Conservation (phyloP, 1,140 invertebrate genomes). For the Brachionus rotundiformis region DNA sequence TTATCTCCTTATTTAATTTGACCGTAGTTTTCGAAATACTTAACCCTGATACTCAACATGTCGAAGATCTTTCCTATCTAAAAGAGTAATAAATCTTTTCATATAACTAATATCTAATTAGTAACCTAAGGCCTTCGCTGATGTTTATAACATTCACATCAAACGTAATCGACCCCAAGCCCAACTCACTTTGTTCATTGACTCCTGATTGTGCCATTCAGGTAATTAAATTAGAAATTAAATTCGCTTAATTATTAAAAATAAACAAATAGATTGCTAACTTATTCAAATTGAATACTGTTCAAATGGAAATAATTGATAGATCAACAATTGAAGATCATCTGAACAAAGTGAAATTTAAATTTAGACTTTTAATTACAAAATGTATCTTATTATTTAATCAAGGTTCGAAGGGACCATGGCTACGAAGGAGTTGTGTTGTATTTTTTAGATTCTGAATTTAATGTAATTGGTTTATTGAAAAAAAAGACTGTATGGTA, state of each 20-base stretch:
- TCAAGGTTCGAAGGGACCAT: slow-evolving; percentile 60
- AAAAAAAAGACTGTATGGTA: slow-evolving; percentile 66
- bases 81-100: slow-evolving; percentile 53
- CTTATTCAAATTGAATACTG: slow-evolving; percentile 55
- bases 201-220: slow-evolving; percentile 62
- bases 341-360: slow-evolving; percentile 54
- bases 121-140: slow-evolving; percentile 60
- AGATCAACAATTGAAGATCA: slow-evolving; percentile 54
- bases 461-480: slow-evolving; percentile 64
- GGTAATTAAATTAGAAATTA: slow-evolving; percentile 52
- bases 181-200: slow-evolving; percentile 57
- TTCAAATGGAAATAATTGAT: slow-evolving; percentile 54
- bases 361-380: slow-evolving; percentile 33
- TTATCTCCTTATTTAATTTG: slow-evolving; percentile 57
- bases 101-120: too few species aligned
- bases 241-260: not conserved
- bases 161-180: slow-evolving; percentile 56
- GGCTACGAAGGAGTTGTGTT: slow-evolving; percentile 65
- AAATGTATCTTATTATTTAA: not conserved
- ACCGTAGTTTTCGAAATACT: slow-evolving; percentile 66
- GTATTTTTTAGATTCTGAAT: slow-evolving; percentile 63
- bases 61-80: slow-evolving; percentile 64
- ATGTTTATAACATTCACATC: slow-evolving; percentile 64
- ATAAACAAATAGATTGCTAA: slow-evolving; percentile 54
- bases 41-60: slow-evolving; percentile 65